A percentile compares a stretch with the other conserved stretches of the same genome.
These are phyloP conservation scores for Tenthredo notha DNA, from an alignment of 2,888 invertebrate species.

Conservation along the genomic window DNA sequence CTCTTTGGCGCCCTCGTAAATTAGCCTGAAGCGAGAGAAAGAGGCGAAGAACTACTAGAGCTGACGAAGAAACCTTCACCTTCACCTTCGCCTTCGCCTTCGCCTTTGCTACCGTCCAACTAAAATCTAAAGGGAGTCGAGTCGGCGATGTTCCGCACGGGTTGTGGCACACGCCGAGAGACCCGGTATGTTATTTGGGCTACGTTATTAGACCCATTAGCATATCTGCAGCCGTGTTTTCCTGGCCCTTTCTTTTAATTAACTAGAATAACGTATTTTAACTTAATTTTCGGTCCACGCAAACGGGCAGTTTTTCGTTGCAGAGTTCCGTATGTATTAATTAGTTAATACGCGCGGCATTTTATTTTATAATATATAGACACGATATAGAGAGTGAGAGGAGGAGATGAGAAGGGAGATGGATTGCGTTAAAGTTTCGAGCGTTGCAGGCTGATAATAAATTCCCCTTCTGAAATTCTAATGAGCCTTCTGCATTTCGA, in stretches of 20 bases:
- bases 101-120: not conserved
- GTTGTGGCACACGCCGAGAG: conserved; percentile 45
- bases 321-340: conserved; percentile 2
- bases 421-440: conserved; percentile 12
- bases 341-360: not conserved
- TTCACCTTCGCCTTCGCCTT: no score
- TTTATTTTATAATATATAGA: not conserved
- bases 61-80: conserved; percentile 25
- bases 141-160: conserved; percentile 41
- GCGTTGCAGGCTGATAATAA: conserved; percentile 32
- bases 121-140: not conserved
- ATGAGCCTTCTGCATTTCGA: conserved; percentile 47
- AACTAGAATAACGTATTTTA: not conserved
- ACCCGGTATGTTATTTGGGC: conserved; percentile 26
- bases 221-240: conserved; percentile 30
- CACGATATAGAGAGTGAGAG: not conserved
- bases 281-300: not conserved
- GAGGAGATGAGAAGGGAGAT: not conserved
- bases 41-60: conserved; percentile 1
- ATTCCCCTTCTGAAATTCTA: conserved; percentile 48
- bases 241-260: conserved; percentile 5
- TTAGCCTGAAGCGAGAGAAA: conserved; percentile 49
- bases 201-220: conserved; percentile 45
- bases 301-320: not conserved
- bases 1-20: conserved; percentile 31